Conservation (phyloP, 2,113 vertebrate genomes). For the Chloroceryle aenea region DNA sequence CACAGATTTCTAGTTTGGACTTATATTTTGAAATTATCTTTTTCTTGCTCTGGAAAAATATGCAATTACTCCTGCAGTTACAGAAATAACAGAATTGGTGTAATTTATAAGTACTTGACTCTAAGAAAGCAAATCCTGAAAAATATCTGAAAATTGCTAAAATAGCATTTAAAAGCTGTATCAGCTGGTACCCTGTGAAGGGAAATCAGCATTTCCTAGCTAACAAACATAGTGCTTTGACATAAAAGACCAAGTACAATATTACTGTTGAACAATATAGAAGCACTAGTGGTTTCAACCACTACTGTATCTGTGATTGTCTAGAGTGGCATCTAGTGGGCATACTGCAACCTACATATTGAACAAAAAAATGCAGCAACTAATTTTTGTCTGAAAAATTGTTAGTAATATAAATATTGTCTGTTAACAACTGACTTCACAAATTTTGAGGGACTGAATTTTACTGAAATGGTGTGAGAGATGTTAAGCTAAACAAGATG, state of each 20-base stretch:
- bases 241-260: not conserved
- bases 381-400: not conserved
- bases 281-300: not conserved
- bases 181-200: not conserved
- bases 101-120: not conserved
- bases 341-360: not conserved
- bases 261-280: not conserved
- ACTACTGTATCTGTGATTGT: not conserved
- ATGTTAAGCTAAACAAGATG: not conserved
- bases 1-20: not conserved
- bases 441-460: not conserved
- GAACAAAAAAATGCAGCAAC: not conserved
- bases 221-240: not conserved
- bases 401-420: not conserved
- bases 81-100: not conserved
- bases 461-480: not conserved
- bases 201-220: not conserved
- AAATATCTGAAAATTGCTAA: not conserved
- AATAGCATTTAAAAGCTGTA: not conserved
- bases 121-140: not conserved
- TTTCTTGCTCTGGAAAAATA: not conserved
- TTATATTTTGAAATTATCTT: not conserved
- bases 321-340: slow-evolving; percentile 39
- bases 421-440: not conserved
- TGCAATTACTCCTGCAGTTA: not conserved